Evolutionary conservation across 2,113 vertebrate genomes (phyloP).

Genomic region (Rhinolophus sinicus): DNA sequence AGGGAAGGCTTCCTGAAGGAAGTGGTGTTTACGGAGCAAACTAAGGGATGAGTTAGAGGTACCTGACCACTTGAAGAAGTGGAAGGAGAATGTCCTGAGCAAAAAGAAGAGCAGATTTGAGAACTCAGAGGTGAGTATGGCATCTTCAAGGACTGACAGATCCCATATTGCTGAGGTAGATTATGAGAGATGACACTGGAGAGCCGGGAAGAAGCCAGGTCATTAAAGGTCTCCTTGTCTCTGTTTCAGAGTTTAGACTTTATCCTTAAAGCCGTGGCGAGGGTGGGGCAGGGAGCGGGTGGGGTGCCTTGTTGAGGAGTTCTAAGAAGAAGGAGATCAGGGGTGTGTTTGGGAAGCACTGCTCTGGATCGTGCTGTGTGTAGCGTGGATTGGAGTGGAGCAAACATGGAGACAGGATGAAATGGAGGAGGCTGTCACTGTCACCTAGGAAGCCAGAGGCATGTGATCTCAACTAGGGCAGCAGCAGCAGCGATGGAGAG

Average conservation of each 20-base stretch:
- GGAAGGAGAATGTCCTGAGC: neutral
- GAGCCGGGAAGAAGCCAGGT: neutral
- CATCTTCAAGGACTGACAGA: neutral
- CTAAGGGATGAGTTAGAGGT: neutral
- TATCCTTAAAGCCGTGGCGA: neutral
- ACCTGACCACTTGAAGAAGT: neutral
- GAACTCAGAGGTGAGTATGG: neutral
- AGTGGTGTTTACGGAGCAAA: neutral
- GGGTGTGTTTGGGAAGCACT: neutral
- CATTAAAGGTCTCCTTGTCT: neutral
- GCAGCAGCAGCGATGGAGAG: neutral
- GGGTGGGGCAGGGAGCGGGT: neutral
- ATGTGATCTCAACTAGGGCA: neutral
- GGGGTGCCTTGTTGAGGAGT: neutral
- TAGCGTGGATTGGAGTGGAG: neutral
- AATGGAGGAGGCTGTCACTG: neutral
- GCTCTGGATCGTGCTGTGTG: neutral
- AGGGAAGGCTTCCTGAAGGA: neutral
- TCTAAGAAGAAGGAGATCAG: neutral
- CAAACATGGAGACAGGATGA: neutral
- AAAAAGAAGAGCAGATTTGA: neutral
- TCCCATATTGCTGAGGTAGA: accelerated
- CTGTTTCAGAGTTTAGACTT: neutral
- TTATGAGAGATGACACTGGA: neutral
- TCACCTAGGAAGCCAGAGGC: neutral